Evolutionary conservation across 2,888 invertebrate genomes (phyloP).

Genomic region (Drosophila prolongata): DNA sequence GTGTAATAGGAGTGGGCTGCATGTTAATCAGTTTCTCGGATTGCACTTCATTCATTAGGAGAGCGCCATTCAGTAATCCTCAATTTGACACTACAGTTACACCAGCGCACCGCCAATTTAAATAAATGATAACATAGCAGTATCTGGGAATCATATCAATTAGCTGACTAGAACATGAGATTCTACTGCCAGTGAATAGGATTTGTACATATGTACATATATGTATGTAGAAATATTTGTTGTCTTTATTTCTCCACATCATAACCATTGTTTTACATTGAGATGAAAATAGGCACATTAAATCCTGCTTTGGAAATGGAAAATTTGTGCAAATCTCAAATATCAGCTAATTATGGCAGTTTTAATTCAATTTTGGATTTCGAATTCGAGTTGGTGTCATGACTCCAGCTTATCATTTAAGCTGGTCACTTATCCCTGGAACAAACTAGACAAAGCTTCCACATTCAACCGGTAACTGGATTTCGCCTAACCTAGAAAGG

Average conservation of each 20-base stretch:
- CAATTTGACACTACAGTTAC: background rate
- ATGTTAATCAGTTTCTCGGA: slow-evolving; percentile 37
- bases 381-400: background rate
- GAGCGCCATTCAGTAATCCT: slow-evolving; percentile 19
- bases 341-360: no score
- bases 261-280: no score
- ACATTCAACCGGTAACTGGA: slow-evolving; percentile 7
- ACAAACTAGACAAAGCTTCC: slow-evolving; percentile 9
- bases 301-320: no score
- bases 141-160: slow-evolving; percentile 40
- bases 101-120: slow-evolving; percentile 50
- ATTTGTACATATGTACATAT: no score
- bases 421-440: background rate
- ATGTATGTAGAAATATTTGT: background rate
- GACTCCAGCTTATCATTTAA: background rate
- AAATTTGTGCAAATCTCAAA: no score
- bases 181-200: slow-evolving; percentile 3
- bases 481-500: slow-evolving; percentile 9
- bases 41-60: slow-evolving; percentile 42
- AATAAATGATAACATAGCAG: slow-evolving; percentile 62
- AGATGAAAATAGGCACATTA: no score
- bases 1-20: slow-evolving; percentile 33
- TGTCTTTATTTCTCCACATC: background rate
- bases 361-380: no score
- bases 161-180: background rate